Evolutionary conservation across 1,140 invertebrate species (phyloP).

Genomic region (Hylyphantes graminicola): DNA sequence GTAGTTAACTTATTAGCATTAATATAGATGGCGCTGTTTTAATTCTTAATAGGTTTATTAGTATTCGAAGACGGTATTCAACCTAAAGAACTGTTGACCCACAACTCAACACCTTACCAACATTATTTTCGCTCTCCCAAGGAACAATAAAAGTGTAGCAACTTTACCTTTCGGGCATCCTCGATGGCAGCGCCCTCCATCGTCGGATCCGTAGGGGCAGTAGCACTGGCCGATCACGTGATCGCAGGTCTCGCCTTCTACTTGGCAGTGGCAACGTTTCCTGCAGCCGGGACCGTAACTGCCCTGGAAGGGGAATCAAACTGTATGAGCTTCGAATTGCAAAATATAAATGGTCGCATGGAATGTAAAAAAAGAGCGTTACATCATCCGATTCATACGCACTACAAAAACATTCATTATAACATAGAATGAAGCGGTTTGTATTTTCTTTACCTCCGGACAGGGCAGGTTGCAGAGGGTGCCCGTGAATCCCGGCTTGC

Average conservation of each 20-base stretch:
- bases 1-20: too few species aligned
- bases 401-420: too few species aligned
- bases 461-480: slow-evolving; percentile 14
- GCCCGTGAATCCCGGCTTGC: slow-evolving; percentile 48
- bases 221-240: slow-evolving; percentile 70
- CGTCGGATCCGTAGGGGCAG: slow-evolving; percentile 53
- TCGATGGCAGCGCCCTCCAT: slow-evolving; percentile 1
- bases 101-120: too few species aligned
- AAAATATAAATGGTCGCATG: neutral
- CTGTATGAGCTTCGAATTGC: neutral
- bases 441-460: slow-evolving; percentile 7
- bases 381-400: too few species aligned
- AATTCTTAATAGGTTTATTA: too few species aligned
- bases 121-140: too few species aligned
- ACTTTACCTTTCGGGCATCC: slow-evolving; percentile 40
- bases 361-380: too few species aligned
- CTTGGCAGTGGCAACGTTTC: slow-evolving; percentile 73
- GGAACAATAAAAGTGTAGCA: too few species aligned
- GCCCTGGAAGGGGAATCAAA: slow-evolving; percentile 23
- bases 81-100: too few species aligned
- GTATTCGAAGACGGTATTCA: too few species aligned
- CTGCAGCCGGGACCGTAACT: slow-evolving; percentile 13
- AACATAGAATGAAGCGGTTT: too few species aligned
- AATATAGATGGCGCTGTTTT: too few species aligned
- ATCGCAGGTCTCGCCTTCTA: slow-evolving; percentile 80